A percentile compares a stretch with the other conserved stretches of the same genome.
Evolutionary conservation across 2,113 vertebrate species (phyloP).

Genomic region (Orientallactaga bullata): DNA sequence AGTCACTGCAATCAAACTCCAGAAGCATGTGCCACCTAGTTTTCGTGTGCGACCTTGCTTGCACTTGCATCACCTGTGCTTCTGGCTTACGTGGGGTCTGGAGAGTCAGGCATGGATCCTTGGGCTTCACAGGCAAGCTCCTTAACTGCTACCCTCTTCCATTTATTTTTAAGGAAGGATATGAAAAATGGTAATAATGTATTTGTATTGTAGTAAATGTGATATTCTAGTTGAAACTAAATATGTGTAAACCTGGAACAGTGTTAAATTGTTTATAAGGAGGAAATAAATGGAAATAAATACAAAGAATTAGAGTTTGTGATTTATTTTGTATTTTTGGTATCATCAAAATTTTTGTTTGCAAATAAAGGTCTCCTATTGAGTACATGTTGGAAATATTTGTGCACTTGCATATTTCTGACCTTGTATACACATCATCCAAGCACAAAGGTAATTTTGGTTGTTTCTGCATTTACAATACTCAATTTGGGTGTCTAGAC

Average conservation of each 20-base stretch:
- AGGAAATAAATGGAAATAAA: constrained; percentile 76
- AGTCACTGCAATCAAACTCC: no score
- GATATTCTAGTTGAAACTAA: constrained; percentile 68
- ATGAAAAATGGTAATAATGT: constrained; percentile 50
- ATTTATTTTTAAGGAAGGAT: constrained; percentile 51
- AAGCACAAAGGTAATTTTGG: constrained; percentile 74
- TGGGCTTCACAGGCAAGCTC: no score
- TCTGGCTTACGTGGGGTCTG: no score
- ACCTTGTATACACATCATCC: constrained; percentile 78
- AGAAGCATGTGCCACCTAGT: no score
- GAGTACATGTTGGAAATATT: constrained; percentile 70
- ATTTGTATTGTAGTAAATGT: constrained; percentile 80
- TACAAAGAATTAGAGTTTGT: constrained; percentile 73
- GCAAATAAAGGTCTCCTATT: constrained; percentile 84
- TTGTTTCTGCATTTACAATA: constrained; percentile 70
- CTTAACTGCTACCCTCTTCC: neutral
- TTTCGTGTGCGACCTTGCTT: no score
- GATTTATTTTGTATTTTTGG: constrained; percentile 84
- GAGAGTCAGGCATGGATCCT: no score
- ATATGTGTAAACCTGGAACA: constrained; percentile 66
- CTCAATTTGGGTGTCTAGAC: constrained; percentile 89
- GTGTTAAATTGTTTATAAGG: constrained; percentile 80
- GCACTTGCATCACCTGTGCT: no score
- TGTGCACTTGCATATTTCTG: constrained; percentile 42
- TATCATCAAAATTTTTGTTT: constrained; percentile 89